These are phyloP conservation scores for Montipora capricornis DNA, from an alignment of 64 coral and sea anemone species.

Conservation along the genomic window DNA sequence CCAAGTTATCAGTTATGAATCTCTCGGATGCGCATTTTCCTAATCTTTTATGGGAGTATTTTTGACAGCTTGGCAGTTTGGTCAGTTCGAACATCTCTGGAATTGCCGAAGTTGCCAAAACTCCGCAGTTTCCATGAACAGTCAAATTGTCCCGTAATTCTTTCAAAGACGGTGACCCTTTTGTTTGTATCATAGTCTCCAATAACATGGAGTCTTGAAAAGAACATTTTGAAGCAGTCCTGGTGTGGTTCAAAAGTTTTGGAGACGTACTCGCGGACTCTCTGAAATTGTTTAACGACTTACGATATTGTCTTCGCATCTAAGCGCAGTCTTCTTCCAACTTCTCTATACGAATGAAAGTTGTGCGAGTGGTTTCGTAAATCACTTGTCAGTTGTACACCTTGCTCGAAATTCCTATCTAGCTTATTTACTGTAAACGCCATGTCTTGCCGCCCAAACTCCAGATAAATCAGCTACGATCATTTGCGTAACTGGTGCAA, in stretches of 20 bases:
- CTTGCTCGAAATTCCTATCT: not conserved
- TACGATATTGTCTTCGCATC: not conserved
- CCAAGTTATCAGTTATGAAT: no score
- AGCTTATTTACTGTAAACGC: no score
- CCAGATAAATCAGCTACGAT: no score
- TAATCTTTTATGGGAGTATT: not conserved
- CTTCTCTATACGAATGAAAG: no score
- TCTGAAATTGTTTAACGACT: not conserved
- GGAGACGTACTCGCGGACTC: not conserved
- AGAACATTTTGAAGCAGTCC: constrained; percentile 45
- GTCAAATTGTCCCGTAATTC: constrained; percentile 46
- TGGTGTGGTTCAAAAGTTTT: not conserved
- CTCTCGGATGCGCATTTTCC: not conserved
- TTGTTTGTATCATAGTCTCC: constrained; percentile 47
- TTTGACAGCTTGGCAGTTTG: not conserved
- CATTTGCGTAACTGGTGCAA: no score
- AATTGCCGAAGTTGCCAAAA: constrained; percentile 31
- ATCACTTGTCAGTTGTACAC: not conserved
- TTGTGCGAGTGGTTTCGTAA: constrained; percentile 17
- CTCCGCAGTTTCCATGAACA: constrained; percentile 11
- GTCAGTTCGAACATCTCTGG: constrained; percentile 21
- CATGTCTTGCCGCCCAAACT: no score
- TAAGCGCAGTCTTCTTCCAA: no score
- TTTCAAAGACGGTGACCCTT: constrained; percentile 39
- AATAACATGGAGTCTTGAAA: constrained; percentile 57